Conservation (phyloP, 2,888 invertebrate species). For the Xestobium rufovillosum region DNA sequence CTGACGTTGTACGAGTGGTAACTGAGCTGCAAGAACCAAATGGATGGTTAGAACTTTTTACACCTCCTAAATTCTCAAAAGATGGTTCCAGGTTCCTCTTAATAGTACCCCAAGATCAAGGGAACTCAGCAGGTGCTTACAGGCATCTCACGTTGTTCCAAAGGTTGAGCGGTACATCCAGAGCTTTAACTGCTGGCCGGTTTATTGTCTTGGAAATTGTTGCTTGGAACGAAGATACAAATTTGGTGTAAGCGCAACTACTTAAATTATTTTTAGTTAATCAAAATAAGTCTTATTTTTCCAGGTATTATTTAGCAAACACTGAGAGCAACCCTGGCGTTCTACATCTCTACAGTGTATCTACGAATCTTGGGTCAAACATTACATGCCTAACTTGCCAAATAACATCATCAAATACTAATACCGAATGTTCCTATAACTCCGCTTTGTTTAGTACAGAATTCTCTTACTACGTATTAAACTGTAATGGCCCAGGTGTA, state of each 20-base stretch:
- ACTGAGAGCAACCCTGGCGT: constrained; percentile 65
- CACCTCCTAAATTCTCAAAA: constrained; percentile 59
- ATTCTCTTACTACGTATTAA: constrained; percentile 61
- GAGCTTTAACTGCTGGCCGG: constrained; percentile 53
- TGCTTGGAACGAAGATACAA: constrained; percentile 59
- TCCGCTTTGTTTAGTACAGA: constrained; percentile 60
- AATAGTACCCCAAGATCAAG: constrained; percentile 64
- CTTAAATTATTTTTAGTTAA: too few relatives aligned
- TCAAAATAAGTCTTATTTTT: too few relatives aligned
- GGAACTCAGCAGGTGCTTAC: constrained; percentile 49
- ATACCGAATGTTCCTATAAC: constrained; percentile 57
- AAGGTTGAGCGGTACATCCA: constrained; percentile 37
- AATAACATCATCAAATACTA: constrained; percentile 45
- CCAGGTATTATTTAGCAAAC: constrained; percentile 81
- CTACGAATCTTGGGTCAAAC: constrained; percentile 45
- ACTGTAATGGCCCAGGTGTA: constrained; percentile 77
- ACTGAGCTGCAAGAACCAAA: constrained; percentile 39
- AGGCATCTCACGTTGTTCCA: constrained; percentile 57
- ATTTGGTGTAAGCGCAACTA: constrained; percentile 55
- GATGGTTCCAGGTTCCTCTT: constrained; percentile 63
- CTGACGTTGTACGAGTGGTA: constrained; percentile 21
- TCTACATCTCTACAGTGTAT: constrained; percentile 72
- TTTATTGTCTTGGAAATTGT: constrained; percentile 68
- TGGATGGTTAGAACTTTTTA: constrained; percentile 77
- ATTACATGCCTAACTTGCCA: constrained; percentile 77